Conservation (phyloP, 2,888 invertebrate genomes). For the Stenotaenia linearis region DNA sequence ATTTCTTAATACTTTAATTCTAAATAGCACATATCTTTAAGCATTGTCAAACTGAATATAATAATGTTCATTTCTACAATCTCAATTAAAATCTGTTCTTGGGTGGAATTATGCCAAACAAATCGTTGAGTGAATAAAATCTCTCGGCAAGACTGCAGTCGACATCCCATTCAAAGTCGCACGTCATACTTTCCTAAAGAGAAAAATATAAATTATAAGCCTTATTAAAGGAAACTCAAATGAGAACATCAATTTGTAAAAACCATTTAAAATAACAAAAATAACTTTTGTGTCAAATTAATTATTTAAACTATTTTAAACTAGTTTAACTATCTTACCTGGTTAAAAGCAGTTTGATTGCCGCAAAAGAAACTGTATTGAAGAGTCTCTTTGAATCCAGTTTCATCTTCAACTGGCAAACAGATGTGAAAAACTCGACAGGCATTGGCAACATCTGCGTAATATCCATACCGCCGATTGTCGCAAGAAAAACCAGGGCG, state of each 20-base stretch:
- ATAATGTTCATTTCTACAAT: not conserved
- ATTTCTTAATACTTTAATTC: no score
- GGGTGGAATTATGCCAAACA: slow-evolving; percentile 17
- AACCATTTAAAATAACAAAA: not conserved
- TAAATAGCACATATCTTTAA: not conserved
- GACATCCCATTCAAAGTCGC: slow-evolving; percentile 34
- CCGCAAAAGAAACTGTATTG: slow-evolving; percentile 37
- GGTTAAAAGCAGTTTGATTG: slow-evolving; percentile 37
- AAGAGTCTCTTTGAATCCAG: slow-evolving; percentile 32
- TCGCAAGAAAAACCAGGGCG: slow-evolving; percentile 36
- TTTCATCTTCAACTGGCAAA: slow-evolving; percentile 34
- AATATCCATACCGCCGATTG: slow-evolving; percentile 35
- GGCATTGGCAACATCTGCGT: slow-evolving; percentile 36
- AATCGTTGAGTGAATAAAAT: slow-evolving; percentile 34
- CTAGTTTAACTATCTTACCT: slow-evolving; percentile 32
- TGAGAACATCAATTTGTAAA: not conserved
- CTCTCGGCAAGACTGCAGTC: slow-evolving; percentile 32
- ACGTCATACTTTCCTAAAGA: slow-evolving; percentile 34
- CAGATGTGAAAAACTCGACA: slow-evolving; percentile 36
- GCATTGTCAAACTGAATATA: not conserved
- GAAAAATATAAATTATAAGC: not conserved
- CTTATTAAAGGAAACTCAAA: not conserved
- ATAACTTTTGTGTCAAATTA: no score
- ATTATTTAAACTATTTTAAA: not conserved
- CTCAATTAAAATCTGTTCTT: not conserved